These are phyloP conservation scores for Cataglyphis cursor DNA, from an alignment of 2,888 invertebrate genomes.

Conservation along the genomic window DNA sequence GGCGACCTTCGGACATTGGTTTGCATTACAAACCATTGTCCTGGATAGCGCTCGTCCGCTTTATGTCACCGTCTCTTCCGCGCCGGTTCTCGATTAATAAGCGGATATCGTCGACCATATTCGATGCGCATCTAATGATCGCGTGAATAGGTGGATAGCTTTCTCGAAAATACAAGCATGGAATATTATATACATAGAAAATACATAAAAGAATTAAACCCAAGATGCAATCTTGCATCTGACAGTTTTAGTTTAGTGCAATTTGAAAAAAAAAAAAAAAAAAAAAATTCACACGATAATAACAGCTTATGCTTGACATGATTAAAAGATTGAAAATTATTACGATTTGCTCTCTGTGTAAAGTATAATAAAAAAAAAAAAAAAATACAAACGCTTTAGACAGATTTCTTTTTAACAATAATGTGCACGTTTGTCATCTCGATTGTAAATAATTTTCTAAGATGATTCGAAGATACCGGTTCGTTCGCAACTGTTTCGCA, in stretches of 20 bases:
- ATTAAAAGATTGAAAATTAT: slow-evolving; percentile 7
- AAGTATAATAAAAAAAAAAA: neutral
- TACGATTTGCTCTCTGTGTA: neutral
- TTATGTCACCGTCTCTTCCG: slow-evolving; percentile 56
- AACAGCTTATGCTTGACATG: neutral
- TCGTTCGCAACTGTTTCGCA: slow-evolving; percentile 44
- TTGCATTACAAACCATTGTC: slow-evolving; percentile 79
- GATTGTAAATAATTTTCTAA: slow-evolving; percentile 5
- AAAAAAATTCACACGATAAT: neutral
- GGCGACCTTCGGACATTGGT: slow-evolving; percentile 78
- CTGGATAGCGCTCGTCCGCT: slow-evolving; percentile 59
- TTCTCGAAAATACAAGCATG: neutral
- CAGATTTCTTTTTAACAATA: neutral
- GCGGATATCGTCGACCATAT: neutral
- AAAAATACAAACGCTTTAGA: neutral
- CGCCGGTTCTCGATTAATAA: slow-evolving; percentile 16
- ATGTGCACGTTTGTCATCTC: slow-evolving; percentile 21
- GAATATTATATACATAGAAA: neutral
- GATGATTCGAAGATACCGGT: slow-evolving; percentile 32
- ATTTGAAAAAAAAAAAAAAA: neutral
- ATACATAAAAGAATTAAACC: neutral
- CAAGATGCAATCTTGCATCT: neutral
- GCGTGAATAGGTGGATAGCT: neutral
- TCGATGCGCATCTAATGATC: neutral
- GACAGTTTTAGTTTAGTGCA: neutral